Evolutionary conservation across 2,888 invertebrate genomes (phyloP), one percentile per base, ranked within the genome.

Genomic region (Kuschelorhynchus macadamiae): DNA sequence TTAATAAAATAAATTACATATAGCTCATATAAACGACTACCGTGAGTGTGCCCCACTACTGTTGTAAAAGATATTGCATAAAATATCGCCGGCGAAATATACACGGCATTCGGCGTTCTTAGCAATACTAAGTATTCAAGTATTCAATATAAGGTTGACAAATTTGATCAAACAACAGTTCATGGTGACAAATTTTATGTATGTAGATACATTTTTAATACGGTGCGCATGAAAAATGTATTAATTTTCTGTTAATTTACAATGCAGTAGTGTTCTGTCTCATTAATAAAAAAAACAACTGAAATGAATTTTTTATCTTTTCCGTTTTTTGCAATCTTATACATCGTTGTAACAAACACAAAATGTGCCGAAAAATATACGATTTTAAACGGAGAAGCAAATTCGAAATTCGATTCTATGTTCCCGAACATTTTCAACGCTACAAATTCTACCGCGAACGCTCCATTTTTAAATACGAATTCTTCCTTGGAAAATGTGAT

Each of bases 291-390:
- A 1, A 52, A 52, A 52, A 18, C 12, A 12, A 12, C 32, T n/a
- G 67, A 70, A 67, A 74, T 72, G 72, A 64, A 68, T 17, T 47
- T 49, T 9, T 32, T 70, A 9, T 59, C 67, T n/a, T 62, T 73
- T 47, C 63, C 72, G 11, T 72, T 76, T 65, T 72, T 76, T 18
- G 71, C 71, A 41, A 67, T 71, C 50, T 60, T 75, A n/a, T 76
- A 76, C 50, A 67, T 77, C 33, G 73, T 77, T 44, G 71, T 73
- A 16, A 73, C 75, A 20, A 68, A 75, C 49, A 76, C 72, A 53
- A 73, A 72, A 60, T 75, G 74, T 67, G 72, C 72, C 56, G 72
- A 73, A 63, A 75, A 74, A 50, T 74, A 71, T 25, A 67, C 63
- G 36, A 63, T 69, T 63, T 59, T 64, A n/a, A 52, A 65, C 30